phyloP scores from a whole-genome alignment of 2,113 vertebrate genomes.

The Chinchilla lanigera region DNA sequence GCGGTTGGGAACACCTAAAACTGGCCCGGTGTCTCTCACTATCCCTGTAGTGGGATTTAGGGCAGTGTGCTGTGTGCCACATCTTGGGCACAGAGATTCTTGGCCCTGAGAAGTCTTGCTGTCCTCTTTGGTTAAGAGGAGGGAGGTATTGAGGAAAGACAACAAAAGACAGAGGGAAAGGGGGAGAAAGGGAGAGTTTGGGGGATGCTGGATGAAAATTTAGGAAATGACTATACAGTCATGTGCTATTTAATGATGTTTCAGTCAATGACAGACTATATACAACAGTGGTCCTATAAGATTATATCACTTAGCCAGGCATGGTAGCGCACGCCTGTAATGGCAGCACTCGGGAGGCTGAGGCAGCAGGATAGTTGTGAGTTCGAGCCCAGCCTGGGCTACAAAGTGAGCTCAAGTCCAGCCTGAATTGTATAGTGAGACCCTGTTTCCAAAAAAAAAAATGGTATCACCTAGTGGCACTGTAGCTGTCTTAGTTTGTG shows the following conservation, averaged over 20 bases:
- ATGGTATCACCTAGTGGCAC: not conserved
- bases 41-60: not conserved
- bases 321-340: no score
- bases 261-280: not conserved
- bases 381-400: no score
- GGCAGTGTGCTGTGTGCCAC: not conserved
- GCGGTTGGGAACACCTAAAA: slow-evolving; percentile 4
- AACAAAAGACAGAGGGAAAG: not conserved
- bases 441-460: no score
- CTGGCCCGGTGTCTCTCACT: not conserved
- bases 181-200: not conserved
- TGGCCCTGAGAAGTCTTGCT: not conserved
- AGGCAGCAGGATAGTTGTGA: no score
- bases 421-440: no score
- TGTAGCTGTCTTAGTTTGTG: not conserved
- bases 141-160: not conserved
- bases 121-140: slow-evolving; percentile 2
- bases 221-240: not conserved
- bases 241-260: not conserved
- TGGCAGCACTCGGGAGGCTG: no score
- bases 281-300: not conserved
- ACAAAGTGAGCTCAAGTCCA: no score
- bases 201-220: not conserved
- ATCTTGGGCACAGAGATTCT: not conserved
- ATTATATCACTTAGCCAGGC: not conserved